Evolutionary conservation across 2,113 vertebrate species (phyloP).

Genomic region (Pseudolaguvia tuberculata): DNA sequence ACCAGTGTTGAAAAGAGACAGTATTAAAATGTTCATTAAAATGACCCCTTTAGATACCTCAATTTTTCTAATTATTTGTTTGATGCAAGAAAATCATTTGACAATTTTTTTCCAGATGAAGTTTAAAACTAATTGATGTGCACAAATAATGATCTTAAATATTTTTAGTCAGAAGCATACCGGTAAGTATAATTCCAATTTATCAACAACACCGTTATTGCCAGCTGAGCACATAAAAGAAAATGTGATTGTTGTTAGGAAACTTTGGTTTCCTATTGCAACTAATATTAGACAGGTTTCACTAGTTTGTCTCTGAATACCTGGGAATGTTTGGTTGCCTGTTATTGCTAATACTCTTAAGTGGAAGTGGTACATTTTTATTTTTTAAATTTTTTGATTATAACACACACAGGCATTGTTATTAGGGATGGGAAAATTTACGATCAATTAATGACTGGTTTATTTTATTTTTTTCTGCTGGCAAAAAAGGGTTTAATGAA

Average conservation of each 20-base stretch:
- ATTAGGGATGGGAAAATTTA: no score
- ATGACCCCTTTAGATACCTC: background rate
- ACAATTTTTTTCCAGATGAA: background rate
- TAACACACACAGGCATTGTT: background rate
- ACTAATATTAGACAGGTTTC: background rate
- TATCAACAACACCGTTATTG: background rate
- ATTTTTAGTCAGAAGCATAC: background rate
- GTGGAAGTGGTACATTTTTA: no score
- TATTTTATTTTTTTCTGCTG: no score
- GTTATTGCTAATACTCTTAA: background rate
- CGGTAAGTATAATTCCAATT: background rate
- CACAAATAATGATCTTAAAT: background rate
- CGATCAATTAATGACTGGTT: no score
- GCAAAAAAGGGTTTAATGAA: no score
- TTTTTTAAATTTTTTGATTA: no score
- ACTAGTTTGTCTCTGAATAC: background rate
- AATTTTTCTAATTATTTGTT: background rate
- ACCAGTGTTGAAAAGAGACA: background rate
- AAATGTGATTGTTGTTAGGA: background rate
- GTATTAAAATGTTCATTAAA: background rate
- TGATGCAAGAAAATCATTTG: background rate
- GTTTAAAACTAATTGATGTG: background rate
- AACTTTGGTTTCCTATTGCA: background rate
- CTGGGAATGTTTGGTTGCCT: background rate
- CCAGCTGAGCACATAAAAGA: background rate